Evolutionary conservation across 2,888 invertebrate genomes (phyloP), one percentile per base, ranked within the genome.

Genomic region (Perizoma affinitatum): DNA sequence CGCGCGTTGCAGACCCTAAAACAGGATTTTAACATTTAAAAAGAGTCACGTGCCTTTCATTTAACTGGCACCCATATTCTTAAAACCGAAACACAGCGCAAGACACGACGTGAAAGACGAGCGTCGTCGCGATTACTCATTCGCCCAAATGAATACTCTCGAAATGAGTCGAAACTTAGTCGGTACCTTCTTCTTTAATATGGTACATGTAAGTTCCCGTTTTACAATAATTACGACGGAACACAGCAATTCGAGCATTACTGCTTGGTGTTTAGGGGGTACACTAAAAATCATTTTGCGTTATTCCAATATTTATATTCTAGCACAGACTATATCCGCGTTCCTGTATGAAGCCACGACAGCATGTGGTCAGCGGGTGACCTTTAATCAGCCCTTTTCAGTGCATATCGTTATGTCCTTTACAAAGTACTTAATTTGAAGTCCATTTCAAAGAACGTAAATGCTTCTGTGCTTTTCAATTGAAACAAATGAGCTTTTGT

Each of bases 331-430:
- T 52, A 4, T 0, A 34, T 43, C 9, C 33, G 6, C 6, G 40
- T 48, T 53, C 5, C 7, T 11, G 43, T 35, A 22, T 8, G 44
- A 22, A 49, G 40, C 8, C 10, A 38, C 50, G 46, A 8, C 49
- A 11, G 44, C 22, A 11, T 61, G 61, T 41, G 61, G 61, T 56
- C 56, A 61, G 10, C 50, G 22, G 50, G 11, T 40, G 40, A 36
- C 61, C 61, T 54, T 54, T 57, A 57, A 61, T 61, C 57, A 61
- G 43, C 33, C 57, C 57, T 53, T 49, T 61, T 57, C 49, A 54
- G 9, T 46, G 41, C 50, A 50, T 50, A 59, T 50, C 50, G 54
- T 41, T 58, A 58, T 58, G 53, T 58, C 44, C 58, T 48, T 49
- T 49, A 49, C 53, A 54, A 40, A 48, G 58, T 9, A 49, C 53